Percentiles rank a stretch among this genome's conserved stretches.
These are phyloP conservation scores for Cosmia trapezina DNA, from an alignment of 2,888 invertebrate genomes.

Conservation along the genomic window DNA sequence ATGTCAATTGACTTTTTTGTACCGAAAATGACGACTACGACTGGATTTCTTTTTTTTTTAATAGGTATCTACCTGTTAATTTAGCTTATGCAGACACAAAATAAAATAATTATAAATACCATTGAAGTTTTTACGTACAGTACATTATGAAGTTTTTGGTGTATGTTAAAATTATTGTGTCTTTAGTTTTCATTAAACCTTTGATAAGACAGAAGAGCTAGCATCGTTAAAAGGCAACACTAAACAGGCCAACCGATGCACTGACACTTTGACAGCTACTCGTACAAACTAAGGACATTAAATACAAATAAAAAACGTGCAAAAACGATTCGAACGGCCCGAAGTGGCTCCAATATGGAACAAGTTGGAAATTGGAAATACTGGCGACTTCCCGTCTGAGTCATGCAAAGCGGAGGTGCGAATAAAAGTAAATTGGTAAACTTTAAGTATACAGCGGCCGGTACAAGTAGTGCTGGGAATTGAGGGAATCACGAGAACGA, in stretches of 20 bases:
- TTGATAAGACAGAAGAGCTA: background rate
- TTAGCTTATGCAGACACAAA: too few species aligned
- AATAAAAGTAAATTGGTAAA: constrained; percentile 86
- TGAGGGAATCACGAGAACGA: background rate
- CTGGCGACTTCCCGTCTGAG: constrained; percentile 75
- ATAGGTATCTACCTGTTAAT: too few species aligned
- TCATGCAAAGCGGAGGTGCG: constrained; percentile 82
- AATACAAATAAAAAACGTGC: constrained; percentile 53
- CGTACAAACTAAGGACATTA: constrained; percentile 27
- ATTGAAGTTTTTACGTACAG: too few species aligned
- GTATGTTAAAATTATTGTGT: too few species aligned
- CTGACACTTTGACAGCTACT: constrained; percentile 13
- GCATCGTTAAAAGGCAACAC: background rate
- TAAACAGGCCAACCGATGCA: background rate
- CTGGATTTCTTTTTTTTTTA: too few species aligned
- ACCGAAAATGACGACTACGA: background rate
- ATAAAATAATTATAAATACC: too few species aligned
- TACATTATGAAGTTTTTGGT: too few species aligned
- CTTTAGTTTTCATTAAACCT: background rate
- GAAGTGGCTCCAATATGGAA: constrained; percentile 76
- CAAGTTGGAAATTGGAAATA: constrained; percentile 86
- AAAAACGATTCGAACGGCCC: constrained; percentile 72
- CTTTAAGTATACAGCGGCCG: constrained; percentile 77
- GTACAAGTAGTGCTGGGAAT: constrained; percentile 59
- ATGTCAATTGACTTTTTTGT: constrained; percentile 9